A percentile compares a stretch with the other conserved stretches of the same genome.
Evolutionary conservation across 2,888 invertebrate species (phyloP).

Genomic region (Blera fallax): DNA sequence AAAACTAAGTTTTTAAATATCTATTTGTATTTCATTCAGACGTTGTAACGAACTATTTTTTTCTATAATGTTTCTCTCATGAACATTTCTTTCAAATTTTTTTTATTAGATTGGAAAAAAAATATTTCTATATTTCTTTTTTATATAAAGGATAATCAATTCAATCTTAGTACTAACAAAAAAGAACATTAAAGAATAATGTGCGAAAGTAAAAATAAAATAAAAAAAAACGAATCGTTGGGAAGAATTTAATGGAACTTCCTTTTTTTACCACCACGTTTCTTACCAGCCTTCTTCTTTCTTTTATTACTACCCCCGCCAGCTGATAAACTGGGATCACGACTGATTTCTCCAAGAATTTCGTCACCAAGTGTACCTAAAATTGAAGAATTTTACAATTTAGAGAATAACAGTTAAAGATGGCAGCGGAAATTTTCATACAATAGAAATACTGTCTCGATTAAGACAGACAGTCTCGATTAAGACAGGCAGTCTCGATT

Average conservation of each 20-base stretch:
- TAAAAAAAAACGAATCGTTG: not conserved
- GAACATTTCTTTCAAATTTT: conserved; percentile 31
- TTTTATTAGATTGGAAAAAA: conserved; percentile 27
- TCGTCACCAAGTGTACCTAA: conserved; percentile 88
- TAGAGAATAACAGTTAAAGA: not conserved
- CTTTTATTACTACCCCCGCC: conserved; percentile 82
- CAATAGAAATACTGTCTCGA: too few species aligned
- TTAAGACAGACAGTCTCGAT: too few species aligned
- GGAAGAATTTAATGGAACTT: conserved; percentile 79
- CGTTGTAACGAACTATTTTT: conserved; percentile 57
- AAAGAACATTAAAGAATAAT: not conserved
- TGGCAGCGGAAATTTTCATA: too few species aligned
- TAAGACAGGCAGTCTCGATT: too few species aligned
- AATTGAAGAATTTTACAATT: not conserved
- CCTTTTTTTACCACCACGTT: conserved; percentile 83
- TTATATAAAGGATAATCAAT: conserved; percentile 20
- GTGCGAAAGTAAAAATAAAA: not conserved
- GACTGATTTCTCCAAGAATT: conserved; percentile 85
- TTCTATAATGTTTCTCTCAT: conserved; percentile 41
- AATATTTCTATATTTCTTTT: conserved; percentile 8
- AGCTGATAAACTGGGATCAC: conserved; percentile 79
- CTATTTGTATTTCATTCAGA: conserved; percentile 67
- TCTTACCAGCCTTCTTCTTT: conserved; percentile 79
- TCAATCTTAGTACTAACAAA: conserved; percentile 29
- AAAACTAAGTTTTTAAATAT: conserved; percentile 33